Evolutionary conservation across 2,113 vertebrate species (phyloP), one percentile per base, ranked within the genome.

Genomic region (Proterorhinus semilunaris): DNA sequence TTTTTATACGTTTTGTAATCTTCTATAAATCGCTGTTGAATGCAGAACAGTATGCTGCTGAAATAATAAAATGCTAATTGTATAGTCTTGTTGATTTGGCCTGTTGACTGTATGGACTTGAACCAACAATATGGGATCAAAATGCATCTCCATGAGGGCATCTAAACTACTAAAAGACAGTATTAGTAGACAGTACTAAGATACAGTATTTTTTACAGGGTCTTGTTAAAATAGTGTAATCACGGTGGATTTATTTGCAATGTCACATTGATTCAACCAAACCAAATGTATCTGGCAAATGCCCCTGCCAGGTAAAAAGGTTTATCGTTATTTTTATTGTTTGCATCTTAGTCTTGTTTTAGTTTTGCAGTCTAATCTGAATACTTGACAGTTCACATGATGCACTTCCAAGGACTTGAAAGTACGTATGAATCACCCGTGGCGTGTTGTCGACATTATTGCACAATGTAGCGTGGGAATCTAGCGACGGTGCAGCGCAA

Each of bases 381-480:
- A 36, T 36, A 36, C 27, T 36, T 36, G 1, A 36, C 27, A 36
- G 27, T 36, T 36, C 2, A 36, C 27, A 2, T 36, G 27, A 10
- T 13, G 11, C 15, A 51, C 49, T 45, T 10, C 36, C 42, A 15
- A n/a, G 15, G 5, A 44, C 49, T 45, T 44, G 5, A 61, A 16
- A 5, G 42, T 42, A 11, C 10, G 44, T 11, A 61, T 45, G 43
- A 10, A n/a, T 70, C 43, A 44, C 44, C 44, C 5, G 59, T 65
- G 74, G 78, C 62, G 68, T 80, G 75, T 52, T 61, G 66, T 59
- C 72, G 76, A 54, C 53, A 55, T 72, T 78, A 74, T 88, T 72
- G 85, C 83, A 86, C 80, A 78, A 81, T 55, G 74, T 82, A 75
- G 70, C 86, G 84, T 90, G 88, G 90, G 87, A 91, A 91, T 81